Evolutionary conservation across 2,797 vertebrate genomes (phyloP).

Genomic region (Anguilla obscura): DNA sequence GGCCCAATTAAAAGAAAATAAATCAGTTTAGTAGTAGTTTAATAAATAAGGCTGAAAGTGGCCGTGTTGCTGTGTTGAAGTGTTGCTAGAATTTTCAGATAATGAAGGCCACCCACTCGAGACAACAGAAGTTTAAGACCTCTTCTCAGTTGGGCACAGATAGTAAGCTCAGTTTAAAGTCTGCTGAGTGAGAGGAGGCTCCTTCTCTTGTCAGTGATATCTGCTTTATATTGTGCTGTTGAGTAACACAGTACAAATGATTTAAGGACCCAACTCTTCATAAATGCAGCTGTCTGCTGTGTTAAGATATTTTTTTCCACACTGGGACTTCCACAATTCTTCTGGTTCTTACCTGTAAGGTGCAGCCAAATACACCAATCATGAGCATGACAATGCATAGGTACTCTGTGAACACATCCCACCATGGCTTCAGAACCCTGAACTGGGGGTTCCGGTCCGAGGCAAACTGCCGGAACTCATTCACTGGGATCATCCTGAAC

Average conservation of each 20-base stretch:
- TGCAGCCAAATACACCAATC: slow-evolving; percentile 91
- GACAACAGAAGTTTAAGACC: not conserved
- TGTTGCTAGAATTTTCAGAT: not conserved
- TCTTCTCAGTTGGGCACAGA: not conserved
- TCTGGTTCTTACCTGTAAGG: slow-evolving; percentile 77
- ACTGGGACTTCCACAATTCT: not conserved
- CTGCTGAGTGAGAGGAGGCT: not conserved
- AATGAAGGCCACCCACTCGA: not conserved
- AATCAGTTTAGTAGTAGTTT: not conserved
- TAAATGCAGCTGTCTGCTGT: not conserved
- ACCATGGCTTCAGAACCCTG: slow-evolving; percentile 90
- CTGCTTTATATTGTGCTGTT: not conserved
- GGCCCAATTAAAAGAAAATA: not conserved
- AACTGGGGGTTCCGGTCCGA: slow-evolving; percentile 78
- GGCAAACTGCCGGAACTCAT: slow-evolving; percentile 82
- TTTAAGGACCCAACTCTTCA: not conserved
- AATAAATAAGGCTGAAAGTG: not conserved
- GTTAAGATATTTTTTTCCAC: not conserved
- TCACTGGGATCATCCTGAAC: slow-evolving; percentile 85
- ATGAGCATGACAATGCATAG: slow-evolving; percentile 88
- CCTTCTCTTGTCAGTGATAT: not conserved
- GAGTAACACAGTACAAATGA: not conserved
- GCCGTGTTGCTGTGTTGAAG: not conserved
- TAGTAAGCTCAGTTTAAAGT: not conserved
- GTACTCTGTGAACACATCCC: slow-evolving; percentile 91